Conservation (phyloP, 2,113 vertebrate species). For the Plestiodon gilberti region DNA sequence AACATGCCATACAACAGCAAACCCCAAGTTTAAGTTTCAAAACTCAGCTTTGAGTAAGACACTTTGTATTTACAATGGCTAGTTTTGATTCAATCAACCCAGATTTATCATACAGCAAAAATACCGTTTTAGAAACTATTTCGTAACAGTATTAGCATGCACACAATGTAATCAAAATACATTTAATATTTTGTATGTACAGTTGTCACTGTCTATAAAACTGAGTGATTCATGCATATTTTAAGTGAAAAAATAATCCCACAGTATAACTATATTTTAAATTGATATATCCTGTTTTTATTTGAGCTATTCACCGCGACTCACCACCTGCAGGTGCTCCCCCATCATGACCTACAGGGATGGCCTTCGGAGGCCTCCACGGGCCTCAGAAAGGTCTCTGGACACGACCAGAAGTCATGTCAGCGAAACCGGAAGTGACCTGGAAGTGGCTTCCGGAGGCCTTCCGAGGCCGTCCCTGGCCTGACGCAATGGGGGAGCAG, state of each 20-base stretch:
- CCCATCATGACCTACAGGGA: too few relatives aligned
- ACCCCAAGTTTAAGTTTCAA: constrained; percentile 23
- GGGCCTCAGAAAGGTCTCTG: too few relatives aligned
- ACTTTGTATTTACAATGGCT: constrained; percentile 34
- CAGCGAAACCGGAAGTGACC: too few relatives aligned
- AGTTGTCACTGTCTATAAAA: not conserved
- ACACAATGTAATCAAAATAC: not conserved
- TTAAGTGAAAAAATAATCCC: not conserved
- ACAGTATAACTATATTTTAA: not conserved
- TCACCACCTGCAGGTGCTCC: too few relatives aligned
- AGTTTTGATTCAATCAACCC: constrained; percentile 19
- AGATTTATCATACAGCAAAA: constrained; percentile 22
- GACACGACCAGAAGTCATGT: too few relatives aligned
- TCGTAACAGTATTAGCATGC: constrained; percentile 19
- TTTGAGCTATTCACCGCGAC: too few relatives aligned
- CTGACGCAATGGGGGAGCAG: too few relatives aligned
- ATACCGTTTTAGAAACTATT: constrained; percentile 20
- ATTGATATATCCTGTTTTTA: not conserved
- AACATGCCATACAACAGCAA: not conserved
- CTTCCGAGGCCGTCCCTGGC: too few relatives aligned
- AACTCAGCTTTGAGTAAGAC: constrained; percentile 16
- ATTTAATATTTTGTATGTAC: not conserved
- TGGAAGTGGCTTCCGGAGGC: too few relatives aligned
- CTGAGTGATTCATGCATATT: constrained; percentile 9
- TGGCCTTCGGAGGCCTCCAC: too few relatives aligned